These are phyloP conservation scores for Thinocorus orbignyianus DNA, from an alignment of 2,113 vertebrate genomes.

Conservation along the genomic window DNA sequence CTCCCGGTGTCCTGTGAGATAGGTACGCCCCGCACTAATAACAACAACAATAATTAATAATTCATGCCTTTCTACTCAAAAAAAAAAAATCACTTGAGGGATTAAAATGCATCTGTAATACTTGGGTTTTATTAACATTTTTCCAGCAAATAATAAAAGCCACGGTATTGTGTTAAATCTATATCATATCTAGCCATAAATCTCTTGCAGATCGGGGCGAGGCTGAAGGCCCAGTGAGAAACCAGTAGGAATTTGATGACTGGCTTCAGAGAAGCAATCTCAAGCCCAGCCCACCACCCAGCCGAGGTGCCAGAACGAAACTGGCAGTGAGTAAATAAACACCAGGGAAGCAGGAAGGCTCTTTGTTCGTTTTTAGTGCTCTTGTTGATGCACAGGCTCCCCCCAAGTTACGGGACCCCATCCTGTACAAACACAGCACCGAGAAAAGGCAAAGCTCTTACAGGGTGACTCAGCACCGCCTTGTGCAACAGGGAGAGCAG, in stretches of 20 bases:
- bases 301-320: not conserved
- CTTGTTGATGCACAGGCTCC: not conserved
- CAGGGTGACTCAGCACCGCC: not conserved
- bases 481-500: not conserved
- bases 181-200: not conserved
- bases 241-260: not conserved
- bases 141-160: slow-evolving; percentile 63
- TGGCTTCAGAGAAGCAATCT: not conserved
- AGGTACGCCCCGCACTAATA: slow-evolving; percentile 39
- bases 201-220: not conserved
- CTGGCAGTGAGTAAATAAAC: not conserved
- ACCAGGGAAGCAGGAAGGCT: not conserved
- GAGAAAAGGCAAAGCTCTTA: fast-evolving
- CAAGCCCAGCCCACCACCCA: not conserved
- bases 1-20: slow-evolving; percentile 52
- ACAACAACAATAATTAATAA: slow-evolving; percentile 66
- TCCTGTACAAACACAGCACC: not conserved
- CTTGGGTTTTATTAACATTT: slow-evolving; percentile 64
- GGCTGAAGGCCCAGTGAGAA: not conserved
- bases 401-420: not conserved
- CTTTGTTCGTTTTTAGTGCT: not conserved
- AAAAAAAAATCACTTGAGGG: slow-evolving; percentile 67
- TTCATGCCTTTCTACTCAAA: slow-evolving; percentile 54
- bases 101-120: slow-evolving; percentile 61
- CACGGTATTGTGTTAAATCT: slow-evolving; percentile 49